Conservation (phyloP, 1,140 invertebrate genomes). For the Drosophila nigromelanica region DNA sequence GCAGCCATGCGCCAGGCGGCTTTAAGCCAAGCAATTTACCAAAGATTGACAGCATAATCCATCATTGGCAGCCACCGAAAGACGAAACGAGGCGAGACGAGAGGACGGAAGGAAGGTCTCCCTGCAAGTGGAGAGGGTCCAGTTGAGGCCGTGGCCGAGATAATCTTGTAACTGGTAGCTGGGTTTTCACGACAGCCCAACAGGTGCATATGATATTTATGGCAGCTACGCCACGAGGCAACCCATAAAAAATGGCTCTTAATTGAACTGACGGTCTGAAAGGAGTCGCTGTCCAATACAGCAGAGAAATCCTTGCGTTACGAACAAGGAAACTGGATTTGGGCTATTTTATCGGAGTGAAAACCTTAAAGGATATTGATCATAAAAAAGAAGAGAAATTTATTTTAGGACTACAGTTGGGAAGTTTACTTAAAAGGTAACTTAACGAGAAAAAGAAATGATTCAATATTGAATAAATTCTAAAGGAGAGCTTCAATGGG, state of each 20-base stretch:
- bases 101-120: no score
- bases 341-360: neutral
- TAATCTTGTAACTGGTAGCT: constrained; percentile 46
- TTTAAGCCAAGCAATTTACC: constrained; percentile 77
- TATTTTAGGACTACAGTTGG: no score
- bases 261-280: constrained; percentile 15
- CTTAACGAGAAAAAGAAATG: no score
- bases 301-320: constrained; percentile 11
- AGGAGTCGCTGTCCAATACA: neutral
- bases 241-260: constrained; percentile 21
- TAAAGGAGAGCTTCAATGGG: no score
- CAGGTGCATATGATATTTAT: constrained; percentile 49
- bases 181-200: constrained; percentile 34
- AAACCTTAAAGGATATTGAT: neutral
- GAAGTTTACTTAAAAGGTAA: no score
- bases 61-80: constrained; percentile 57
- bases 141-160: neutral
- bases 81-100: no score
- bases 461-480: no score
- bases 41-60: constrained; percentile 80
- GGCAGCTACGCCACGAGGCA: constrained; percentile 18
- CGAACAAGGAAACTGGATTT: constrained; percentile 1
- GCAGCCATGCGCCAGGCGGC: constrained; percentile 40
- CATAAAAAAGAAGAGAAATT: no score
- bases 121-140: neutral